Conservation (phyloP, 2,113 vertebrate genomes). For the Phyllostomus discolor region DNA sequence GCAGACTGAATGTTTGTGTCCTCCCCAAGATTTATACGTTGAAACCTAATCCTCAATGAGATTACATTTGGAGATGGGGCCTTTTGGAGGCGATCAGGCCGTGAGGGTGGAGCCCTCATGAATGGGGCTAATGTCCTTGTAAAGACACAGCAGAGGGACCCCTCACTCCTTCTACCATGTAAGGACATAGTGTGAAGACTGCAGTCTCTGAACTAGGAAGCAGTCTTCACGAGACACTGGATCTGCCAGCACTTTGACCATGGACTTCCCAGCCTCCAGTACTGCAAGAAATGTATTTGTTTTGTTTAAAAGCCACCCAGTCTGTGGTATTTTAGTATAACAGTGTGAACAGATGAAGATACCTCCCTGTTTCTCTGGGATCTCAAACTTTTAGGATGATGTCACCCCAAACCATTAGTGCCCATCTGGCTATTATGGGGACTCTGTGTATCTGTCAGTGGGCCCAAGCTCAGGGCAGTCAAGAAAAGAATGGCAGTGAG, state of each 20-base stretch:
- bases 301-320: background rate
- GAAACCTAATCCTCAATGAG: background rate
- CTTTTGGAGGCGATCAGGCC: background rate
- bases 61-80: background rate
- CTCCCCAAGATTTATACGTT: background rate
- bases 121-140: background rate
- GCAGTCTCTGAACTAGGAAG: too few species aligned
- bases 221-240: background rate
- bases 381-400: background rate
- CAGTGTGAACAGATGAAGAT: background rate
- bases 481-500: background rate
- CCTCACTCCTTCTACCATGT: background rate
- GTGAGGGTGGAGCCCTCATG: background rate
- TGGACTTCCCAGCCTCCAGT: background rate
- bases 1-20: background rate
- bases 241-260: background rate
- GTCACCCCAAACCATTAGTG: background rate
- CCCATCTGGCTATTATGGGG: background rate
- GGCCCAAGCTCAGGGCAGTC: background rate
- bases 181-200: background rate
- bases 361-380: background rate
- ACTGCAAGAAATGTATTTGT: background rate
- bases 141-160: background rate
- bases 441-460: background rate
- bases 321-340: background rate